Conservation (phyloP, 2,888 invertebrate genomes). For the Dysmachus trigonus region DNA sequence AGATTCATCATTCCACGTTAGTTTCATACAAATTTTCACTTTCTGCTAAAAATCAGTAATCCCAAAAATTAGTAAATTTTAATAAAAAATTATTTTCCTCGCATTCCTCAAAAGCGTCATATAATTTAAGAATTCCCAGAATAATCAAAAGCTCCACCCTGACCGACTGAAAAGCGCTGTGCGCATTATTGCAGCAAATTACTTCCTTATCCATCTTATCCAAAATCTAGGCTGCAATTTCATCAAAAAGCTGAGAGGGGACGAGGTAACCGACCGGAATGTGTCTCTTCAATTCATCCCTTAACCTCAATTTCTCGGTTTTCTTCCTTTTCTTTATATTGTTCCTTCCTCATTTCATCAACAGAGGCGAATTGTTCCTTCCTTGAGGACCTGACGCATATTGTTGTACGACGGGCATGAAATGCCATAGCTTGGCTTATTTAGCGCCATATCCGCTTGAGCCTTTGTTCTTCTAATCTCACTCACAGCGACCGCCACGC, state of each 20-base stretch:
- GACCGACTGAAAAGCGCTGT: neutral
- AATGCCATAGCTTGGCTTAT: neutral
- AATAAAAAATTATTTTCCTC: neutral
- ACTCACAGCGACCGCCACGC: neutral
- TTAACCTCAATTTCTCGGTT: slow-evolving; percentile 14
- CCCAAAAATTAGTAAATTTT: too few relatives aligned
- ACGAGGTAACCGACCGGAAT: slow-evolving; percentile 2
- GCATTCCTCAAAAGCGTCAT: neutral
- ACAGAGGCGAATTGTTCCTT: neutral
- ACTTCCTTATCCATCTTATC: neutral
- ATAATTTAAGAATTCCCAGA: neutral
- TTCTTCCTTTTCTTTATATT: neutral
- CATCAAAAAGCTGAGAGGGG: neutral
- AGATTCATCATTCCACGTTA: neutral
- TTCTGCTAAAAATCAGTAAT: neutral
- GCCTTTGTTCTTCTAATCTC: slow-evolving; percentile 9
- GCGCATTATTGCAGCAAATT: neutral
- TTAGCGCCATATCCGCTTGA: neutral
- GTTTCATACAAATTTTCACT: neutral
- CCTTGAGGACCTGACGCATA: slow-evolving; percentile 11
- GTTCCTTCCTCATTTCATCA: slow-evolving; percentile 14
- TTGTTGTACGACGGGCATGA: neutral
- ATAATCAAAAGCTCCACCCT: neutral
- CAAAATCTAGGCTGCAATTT: neutral
- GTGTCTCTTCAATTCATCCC: slow-evolving; percentile 18